A percentile compares a stretch with the other conserved stretches of the same genome.
phyloP scores from a whole-genome alignment of 2,888 invertebrate species.

The Biston stratarius region DNA sequence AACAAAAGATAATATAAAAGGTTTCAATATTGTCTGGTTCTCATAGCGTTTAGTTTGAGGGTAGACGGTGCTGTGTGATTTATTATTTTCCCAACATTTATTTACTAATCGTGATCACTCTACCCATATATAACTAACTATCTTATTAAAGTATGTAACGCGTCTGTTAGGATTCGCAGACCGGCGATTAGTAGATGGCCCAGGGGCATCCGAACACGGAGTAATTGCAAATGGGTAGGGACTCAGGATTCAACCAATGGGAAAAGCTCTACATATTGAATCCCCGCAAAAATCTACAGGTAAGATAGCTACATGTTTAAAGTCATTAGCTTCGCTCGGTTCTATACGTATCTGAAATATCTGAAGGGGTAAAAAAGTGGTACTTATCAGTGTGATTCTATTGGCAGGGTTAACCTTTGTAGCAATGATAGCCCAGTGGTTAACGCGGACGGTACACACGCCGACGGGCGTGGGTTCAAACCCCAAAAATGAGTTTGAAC shows the following conservation, averaged over 20 bases:
- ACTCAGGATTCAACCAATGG: conserved; percentile 76
- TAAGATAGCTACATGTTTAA: conserved; percentile 26
- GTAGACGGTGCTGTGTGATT: too few species aligned
- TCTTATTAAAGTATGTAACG: conserved; percentile 23
- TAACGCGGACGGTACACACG: too few species aligned
- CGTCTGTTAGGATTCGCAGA: conserved; percentile 12
- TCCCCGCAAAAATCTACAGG: conserved; percentile 44
- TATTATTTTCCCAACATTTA: too few species aligned
- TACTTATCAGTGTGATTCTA: conserved; percentile 5
- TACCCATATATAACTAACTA: background rate
- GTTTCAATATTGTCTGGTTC: too few species aligned
- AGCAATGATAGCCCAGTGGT: background rate
- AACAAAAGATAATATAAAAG: too few species aligned
- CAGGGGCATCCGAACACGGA: conserved; percentile 71
- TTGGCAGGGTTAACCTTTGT: background rate
- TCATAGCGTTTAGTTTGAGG: too few species aligned
- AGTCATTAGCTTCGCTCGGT: conserved; percentile 25
- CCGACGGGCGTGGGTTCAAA: too few species aligned
- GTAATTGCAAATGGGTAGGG: conserved; percentile 79
- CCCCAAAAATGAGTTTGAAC: too few species aligned
- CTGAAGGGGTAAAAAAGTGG: background rate
- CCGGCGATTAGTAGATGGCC: conserved; percentile 72
- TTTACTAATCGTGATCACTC: background rate
- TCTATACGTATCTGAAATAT: background rate
- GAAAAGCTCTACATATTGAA: conserved; percentile 68